A percentile compares a stretch with the other conserved stretches of the same genome.
Conservation (phyloP, 2,113 vertebrate genomes). For the Xiphophorus maculatus region DNA sequence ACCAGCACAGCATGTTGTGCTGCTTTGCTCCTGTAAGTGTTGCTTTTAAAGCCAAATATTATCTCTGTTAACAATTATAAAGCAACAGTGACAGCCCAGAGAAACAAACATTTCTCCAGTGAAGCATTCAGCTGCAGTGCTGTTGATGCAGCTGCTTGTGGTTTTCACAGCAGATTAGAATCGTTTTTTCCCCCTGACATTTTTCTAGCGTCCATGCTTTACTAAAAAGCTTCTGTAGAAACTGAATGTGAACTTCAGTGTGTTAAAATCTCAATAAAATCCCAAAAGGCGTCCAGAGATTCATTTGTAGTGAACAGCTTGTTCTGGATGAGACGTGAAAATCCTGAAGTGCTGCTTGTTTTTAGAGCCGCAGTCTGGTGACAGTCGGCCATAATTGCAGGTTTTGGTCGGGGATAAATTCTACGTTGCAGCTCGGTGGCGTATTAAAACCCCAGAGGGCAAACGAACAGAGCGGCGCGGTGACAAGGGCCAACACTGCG, state of each 20-base stretch:
- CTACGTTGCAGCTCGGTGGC: conserved; percentile 56
- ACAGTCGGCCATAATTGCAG: conserved; percentile 64
- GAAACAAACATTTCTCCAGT: conserved; percentile 25
- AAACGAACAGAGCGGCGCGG: conserved; percentile 33
- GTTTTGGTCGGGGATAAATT: conserved; percentile 60
- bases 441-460: conserved; percentile 43
- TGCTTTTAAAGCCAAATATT: not conserved
- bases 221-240: too few relatives aligned
- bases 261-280: not conserved
- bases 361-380: conserved; percentile 48
- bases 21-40: conserved; percentile 4
- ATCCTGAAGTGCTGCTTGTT: conserved; percentile 3
- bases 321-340: not conserved
- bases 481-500: conserved; percentile 58
- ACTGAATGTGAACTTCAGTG: too few relatives aligned
- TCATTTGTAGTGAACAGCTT: not conserved
- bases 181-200: conserved; percentile 46
- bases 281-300: not conserved
- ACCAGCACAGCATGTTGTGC: not conserved
- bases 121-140: conserved; percentile 11
- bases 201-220: conserved; percentile 11
- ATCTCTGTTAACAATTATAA: conserved; percentile 31
- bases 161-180: conserved; percentile 50
- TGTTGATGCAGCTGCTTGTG: conserved; percentile 74
- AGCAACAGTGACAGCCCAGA: conserved; percentile 8